phyloP scores from a whole-genome alignment of 2,797 vertebrate species.

The Macropodus opercularis region DNA sequence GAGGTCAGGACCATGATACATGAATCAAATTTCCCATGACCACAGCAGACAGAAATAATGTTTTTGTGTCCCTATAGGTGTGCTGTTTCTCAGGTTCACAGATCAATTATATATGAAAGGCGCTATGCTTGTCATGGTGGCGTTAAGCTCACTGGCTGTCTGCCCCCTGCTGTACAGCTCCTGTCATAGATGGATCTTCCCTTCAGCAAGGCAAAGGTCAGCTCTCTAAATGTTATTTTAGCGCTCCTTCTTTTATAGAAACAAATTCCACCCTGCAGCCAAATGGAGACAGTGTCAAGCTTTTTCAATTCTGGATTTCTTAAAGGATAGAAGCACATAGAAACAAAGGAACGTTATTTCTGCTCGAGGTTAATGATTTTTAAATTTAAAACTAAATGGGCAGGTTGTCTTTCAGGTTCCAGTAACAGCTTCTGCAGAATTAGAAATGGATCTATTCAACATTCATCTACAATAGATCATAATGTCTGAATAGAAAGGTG shows the following conservation, averaged over 20 bases:
- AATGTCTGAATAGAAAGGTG: background rate
- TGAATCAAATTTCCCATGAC: slow-evolving; percentile 10
- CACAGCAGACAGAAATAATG: background rate
- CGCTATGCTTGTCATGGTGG: background rate
- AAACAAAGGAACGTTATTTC: accelerated
- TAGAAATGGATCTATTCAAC: slow-evolving; percentile 22
- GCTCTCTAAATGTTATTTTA: background rate
- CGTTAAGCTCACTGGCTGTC: background rate
- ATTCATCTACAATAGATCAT: slow-evolving; percentile 6
- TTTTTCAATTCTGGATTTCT: background rate
- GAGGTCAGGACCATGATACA: slow-evolving; percentile 9
- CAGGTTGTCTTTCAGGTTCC: slow-evolving; percentile 4
- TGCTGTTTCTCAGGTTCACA: background rate
- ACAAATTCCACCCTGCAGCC: background rate
- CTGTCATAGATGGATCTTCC: background rate
- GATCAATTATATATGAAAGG: background rate
- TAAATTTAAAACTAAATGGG: slow-evolving; percentile 2
- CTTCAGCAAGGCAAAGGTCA: background rate
- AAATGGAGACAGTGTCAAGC: background rate
- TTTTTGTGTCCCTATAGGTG: background rate
- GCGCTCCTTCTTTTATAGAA: background rate
- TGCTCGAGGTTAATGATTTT: background rate
- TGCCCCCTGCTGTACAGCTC: slow-evolving; percentile 39
- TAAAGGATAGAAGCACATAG: too few species aligned
- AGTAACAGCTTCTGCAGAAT: slow-evolving; percentile 7